A percentile compares a stretch with the other conserved stretches of the same genome.
These are phyloP conservation scores for Stegastes partitus DNA, from an alignment of 2,113 vertebrate species.

Conservation along the genomic window DNA sequence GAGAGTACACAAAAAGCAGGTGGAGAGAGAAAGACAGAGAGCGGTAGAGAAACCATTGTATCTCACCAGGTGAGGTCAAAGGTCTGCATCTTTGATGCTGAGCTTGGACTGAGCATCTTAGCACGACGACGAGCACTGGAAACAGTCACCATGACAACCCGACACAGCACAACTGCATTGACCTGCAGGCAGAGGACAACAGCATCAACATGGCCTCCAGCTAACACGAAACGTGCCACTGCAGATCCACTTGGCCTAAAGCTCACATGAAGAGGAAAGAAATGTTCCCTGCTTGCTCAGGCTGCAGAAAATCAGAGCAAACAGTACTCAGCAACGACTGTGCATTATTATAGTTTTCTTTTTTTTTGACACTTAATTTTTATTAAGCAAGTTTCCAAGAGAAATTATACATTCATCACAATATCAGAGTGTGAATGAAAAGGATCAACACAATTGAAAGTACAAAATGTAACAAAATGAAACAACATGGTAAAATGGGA, in stretches of 20 bases:
- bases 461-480: too few species aligned
- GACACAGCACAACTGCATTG: constrained; percentile 90
- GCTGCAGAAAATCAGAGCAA: constrained; percentile 16
- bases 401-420: too few species aligned
- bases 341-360: not conserved
- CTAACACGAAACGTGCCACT: constrained; percentile 15
- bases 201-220: constrained; percentile 55
- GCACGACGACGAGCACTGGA: constrained; percentile 87
- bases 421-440: too few species aligned
- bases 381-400: too few species aligned
- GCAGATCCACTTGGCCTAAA: constrained; percentile 56
- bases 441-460: too few species aligned
- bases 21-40: constrained; percentile 19
- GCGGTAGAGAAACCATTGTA: constrained; percentile 29
- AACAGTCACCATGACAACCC: constrained; percentile 91
- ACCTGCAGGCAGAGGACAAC: constrained; percentile 83
- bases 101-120: constrained; percentile 90
- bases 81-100: constrained; percentile 86
- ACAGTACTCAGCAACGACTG: constrained; percentile 1
- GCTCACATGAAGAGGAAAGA: constrained; percentile 34
- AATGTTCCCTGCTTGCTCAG: constrained; percentile 8
- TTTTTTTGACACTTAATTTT: too few species aligned
- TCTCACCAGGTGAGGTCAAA: constrained; percentile 91
- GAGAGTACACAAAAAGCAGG: constrained; percentile 9
- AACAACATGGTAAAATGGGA: too few species aligned